phyloP scores from a whole-genome alignment of 2,888 invertebrate species.

The Cryptus armator region DNA sequence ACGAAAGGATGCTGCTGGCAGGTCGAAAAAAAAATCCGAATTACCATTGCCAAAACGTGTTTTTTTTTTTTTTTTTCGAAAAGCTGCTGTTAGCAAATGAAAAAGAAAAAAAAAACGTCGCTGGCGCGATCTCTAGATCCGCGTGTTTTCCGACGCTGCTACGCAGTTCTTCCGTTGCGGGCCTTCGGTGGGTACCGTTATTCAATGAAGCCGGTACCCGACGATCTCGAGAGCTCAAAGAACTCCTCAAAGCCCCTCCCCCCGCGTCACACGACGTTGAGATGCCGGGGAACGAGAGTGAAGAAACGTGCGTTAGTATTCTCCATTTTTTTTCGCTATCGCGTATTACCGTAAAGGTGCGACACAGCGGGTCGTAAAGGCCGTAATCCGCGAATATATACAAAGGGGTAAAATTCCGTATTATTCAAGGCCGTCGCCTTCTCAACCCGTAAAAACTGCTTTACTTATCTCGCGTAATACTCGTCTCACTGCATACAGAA shows the following conservation, averaged over 20 bases:
- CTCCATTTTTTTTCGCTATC: background rate
- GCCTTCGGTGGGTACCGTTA: constrained; percentile 23
- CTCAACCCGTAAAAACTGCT: constrained; percentile 50
- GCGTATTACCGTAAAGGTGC: constrained; percentile 16
- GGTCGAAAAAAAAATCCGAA: background rate
- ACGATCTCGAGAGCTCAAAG: background rate
- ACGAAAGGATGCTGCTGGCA: background rate
- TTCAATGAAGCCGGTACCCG: constrained; percentile 12
- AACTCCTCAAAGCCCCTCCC: constrained; percentile 6
- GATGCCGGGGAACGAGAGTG: constrained; percentile 21
- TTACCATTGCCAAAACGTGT: too few species aligned
- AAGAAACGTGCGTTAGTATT: constrained; percentile 21
- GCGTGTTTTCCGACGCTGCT: background rate
- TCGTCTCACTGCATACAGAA: constrained; percentile 58
- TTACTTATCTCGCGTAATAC: constrained; percentile 26
- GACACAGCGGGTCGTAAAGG: constrained; percentile 2
- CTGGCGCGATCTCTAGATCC: background rate
- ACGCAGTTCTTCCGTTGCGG: constrained; percentile 6
- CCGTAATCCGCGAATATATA: constrained; percentile 28
- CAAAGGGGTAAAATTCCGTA: constrained; percentile 33
- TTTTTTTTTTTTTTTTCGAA: too few species aligned
- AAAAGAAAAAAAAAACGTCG: background rate
- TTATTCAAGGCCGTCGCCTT: constrained; percentile 61
- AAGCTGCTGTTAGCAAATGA: background rate
- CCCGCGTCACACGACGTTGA: constrained; percentile 21